These are phyloP conservation scores for Sitta carolinensis DNA, from an alignment of 2,797 vertebrate genomes.

Conservation along the genomic window DNA sequence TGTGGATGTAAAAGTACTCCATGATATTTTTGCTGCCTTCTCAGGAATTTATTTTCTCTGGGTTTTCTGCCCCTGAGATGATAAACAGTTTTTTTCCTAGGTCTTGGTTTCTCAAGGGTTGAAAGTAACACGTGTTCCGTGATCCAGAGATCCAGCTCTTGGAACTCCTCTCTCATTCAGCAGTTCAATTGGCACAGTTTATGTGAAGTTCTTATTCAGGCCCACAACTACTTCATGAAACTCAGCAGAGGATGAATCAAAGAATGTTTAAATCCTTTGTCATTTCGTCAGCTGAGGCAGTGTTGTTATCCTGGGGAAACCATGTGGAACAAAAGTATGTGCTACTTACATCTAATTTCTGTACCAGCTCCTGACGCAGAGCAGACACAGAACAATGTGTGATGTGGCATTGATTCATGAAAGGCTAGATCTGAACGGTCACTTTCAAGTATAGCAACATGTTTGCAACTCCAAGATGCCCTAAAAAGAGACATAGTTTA, in stretches of 20 bases:
- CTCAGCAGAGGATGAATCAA: not conserved
- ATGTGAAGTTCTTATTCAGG: not conserved
- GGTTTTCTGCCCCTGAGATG: not conserved
- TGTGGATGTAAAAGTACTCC: not conserved
- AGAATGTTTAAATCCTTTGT: not conserved
- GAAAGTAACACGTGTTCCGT: accelerated
- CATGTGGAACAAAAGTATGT: not conserved
- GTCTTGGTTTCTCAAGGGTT: not conserved
- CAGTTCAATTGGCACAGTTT: not conserved
- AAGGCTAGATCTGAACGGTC: not conserved
- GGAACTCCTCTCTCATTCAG: not conserved
- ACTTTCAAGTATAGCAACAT: not conserved
- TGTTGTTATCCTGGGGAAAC: slow-evolving; percentile 5
- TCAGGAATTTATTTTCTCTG: not conserved
- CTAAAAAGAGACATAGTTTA: not conserved
- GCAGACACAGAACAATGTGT: not conserved
- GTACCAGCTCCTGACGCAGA: not conserved
- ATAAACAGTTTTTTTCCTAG: not conserved
- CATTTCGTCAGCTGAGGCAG: not conserved
- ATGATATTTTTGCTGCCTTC: not conserved
- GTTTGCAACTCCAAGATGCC: not conserved
- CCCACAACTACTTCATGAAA: not conserved
- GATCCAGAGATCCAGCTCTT: not conserved
- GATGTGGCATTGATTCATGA: slow-evolving; percentile 6
- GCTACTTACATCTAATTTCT: not conserved